These are phyloP conservation scores for Drepana arcuata DNA, from an alignment of 1,140 invertebrate species.

Conservation along the genomic window DNA sequence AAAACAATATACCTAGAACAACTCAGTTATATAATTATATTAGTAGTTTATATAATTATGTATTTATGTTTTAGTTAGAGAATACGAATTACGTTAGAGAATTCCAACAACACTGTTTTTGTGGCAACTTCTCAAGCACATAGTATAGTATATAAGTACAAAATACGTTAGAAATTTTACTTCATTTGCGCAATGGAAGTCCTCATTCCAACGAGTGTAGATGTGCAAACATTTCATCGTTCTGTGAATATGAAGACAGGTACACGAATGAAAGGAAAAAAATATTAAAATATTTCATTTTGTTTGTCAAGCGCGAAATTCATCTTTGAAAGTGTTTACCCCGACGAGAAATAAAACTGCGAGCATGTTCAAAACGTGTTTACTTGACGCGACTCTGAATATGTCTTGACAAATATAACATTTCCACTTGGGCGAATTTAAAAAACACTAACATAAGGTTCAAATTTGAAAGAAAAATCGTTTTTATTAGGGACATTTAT, in stretches of 20 bases:
- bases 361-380: constrained; percentile 30
- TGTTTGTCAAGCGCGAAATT: constrained; percentile 30
- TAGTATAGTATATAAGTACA: no score
- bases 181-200: no score
- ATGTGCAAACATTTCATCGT: no score
- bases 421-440: constrained; percentile 16
- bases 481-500: constrained; percentile 18
- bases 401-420: constrained; percentile 20
- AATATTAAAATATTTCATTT: constrained; percentile 32
- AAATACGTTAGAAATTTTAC: no score
- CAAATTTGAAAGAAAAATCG: constrained; percentile 13
- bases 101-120: no score
- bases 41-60: no score
- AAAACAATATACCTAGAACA: no score
- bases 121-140: no score
- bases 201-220: no score
- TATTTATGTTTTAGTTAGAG: no score
- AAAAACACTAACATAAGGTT: constrained; percentile 9
- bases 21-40: no score
- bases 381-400: constrained; percentile 22
- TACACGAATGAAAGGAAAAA: constrained; percentile 14
- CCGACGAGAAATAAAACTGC: constrained; percentile 36
- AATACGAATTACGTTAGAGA: no score
- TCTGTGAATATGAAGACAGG: constrained; percentile 4
- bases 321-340: constrained; percentile 33